Conservation (phyloP, 2,113 vertebrate genomes). For the Pollimyrus isidori region DNA sequence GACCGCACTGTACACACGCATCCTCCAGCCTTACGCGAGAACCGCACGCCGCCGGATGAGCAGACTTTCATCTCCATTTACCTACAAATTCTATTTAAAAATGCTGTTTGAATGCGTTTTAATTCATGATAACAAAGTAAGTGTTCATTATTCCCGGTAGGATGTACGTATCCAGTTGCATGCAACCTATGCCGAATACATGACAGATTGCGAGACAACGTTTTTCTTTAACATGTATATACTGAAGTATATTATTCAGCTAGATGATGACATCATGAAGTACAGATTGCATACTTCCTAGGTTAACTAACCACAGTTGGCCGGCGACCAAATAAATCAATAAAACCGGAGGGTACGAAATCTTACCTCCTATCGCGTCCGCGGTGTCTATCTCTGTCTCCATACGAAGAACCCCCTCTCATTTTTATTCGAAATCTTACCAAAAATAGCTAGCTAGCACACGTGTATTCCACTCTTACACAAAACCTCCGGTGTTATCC, state of each 20-base stretch:
- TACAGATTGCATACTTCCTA: background rate
- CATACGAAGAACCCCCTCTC: constrained; percentile 22
- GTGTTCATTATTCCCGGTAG: background rate
- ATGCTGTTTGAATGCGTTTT: background rate
- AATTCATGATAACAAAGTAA: background rate
- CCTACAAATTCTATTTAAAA: background rate
- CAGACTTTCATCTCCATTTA: background rate
- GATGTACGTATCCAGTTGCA: background rate
- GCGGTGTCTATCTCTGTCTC: constrained; percentile 48
- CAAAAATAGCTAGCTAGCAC: background rate
- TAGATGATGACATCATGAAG: background rate
- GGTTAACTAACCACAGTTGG: background rate
- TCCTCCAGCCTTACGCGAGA: background rate
- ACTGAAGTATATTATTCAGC: background rate
- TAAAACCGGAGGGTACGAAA: background rate
- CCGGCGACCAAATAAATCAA: background rate
- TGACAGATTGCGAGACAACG: background rate
- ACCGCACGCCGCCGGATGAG: background rate
- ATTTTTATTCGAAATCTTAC: background rate
- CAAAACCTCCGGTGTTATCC: background rate
- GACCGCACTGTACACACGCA: background rate
- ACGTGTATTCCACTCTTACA: background rate
- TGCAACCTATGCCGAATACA: background rate
- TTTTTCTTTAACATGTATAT: background rate
- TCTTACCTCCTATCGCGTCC: constrained; percentile 83